Percentiles rank a stretch among this genome's conserved stretches.
Evolutionary conservation across 2,888 invertebrate genomes (phyloP).

Genomic region (Trissonchulus latispiculum): DNA sequence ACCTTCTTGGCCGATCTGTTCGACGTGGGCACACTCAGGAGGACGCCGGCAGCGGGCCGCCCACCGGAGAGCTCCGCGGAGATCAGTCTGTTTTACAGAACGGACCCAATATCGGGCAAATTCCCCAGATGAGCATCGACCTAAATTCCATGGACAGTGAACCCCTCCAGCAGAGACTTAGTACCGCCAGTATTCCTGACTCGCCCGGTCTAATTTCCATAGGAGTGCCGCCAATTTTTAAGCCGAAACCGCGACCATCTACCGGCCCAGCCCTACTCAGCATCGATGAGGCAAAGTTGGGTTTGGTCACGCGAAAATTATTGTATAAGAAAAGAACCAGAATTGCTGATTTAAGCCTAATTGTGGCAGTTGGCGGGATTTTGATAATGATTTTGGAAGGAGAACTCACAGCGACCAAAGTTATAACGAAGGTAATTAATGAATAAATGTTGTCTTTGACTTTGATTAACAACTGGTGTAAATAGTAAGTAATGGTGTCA

Average conservation of each 20-base stretch:
- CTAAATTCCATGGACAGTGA: not conserved
- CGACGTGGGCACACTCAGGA: too few species aligned
- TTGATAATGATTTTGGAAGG: slow-evolving; percentile 14
- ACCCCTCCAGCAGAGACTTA: too few species aligned
- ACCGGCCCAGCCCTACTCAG: not conserved
- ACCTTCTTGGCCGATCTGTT: not conserved
- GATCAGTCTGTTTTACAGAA: not conserved
- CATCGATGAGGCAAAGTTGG: not conserved
- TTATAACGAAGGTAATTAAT: not conserved
- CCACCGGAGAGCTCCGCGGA: not conserved
- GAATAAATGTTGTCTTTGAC: not conserved
- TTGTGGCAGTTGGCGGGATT: slow-evolving; percentile 8
- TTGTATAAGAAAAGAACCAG: not conserved
- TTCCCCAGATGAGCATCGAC: not conserved
- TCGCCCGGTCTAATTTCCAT: too few species aligned
- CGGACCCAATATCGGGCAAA: not conserved
- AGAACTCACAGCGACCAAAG: not conserved
- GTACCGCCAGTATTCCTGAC: not conserved
- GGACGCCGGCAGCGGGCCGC: not conserved
- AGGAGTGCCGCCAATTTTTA: too few species aligned
- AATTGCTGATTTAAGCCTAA: slow-evolving; percentile 1
- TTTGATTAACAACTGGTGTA: too few species aligned
- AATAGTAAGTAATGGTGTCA: too few species aligned
- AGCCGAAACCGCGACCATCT: too few species aligned
- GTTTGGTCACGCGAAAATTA: not conserved